Percentiles rank a stretch among this genome's conserved stretches.
phyloP scores from a whole-genome alignment of 2,113 vertebrate genomes.

The Ochotona curzoniae region DNA sequence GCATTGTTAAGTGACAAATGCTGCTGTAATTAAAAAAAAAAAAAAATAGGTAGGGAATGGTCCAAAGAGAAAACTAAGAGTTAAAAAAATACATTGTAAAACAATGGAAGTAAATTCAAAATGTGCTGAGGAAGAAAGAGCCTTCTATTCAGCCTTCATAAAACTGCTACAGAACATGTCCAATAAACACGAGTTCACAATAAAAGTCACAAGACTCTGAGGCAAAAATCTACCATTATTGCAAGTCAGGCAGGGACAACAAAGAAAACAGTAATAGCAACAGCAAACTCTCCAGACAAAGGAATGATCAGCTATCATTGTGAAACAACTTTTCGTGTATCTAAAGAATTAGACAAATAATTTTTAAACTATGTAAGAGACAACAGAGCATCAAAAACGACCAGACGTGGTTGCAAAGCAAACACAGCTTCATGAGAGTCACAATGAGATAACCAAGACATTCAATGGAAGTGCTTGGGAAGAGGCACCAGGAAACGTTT shows the following conservation, averaged over 20 bases:
- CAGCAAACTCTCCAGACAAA: neutral
- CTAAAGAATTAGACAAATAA: constrained; percentile 1
- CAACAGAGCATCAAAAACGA: neutral
- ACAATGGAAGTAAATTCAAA: constrained; percentile 19
- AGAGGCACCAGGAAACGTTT: neutral
- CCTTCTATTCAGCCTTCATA: neutral
- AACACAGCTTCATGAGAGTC: neutral
- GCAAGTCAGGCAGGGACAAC: neutral
- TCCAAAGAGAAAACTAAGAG: constrained; percentile 4
- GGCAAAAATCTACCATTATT: neutral
- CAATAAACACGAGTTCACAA: neutral
- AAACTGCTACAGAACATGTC: neutral
- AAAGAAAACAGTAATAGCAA: neutral
- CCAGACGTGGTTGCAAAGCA: neutral
- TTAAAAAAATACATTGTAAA: neutral
- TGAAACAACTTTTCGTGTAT: neutral
- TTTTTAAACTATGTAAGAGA: neutral
- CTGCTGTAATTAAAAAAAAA: neutral
- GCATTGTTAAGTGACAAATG: neutral
- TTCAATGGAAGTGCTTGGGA: neutral
- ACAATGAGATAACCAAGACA: neutral
- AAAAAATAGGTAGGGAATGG: neutral
- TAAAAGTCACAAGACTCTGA: constrained; percentile 2
- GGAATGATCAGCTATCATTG: neutral
- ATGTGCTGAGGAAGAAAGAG: no score